phyloP scores from a whole-genome alignment of 92 coral and sea anemone species.

The Porites divaricata region DNA sequence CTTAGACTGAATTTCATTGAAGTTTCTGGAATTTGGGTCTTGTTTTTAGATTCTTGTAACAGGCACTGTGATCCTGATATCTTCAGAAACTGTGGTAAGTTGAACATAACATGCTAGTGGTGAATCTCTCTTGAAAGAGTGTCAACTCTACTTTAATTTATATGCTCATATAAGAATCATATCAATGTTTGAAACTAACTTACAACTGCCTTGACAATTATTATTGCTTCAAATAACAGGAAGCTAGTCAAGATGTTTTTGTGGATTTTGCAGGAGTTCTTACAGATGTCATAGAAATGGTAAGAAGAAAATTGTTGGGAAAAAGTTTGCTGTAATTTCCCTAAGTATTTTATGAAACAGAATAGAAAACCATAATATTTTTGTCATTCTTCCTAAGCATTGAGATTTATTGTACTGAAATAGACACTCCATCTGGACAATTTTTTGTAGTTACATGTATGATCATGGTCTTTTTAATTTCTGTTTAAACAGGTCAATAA shows the following conservation, averaged over 20 bases:
- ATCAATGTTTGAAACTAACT: neutral
- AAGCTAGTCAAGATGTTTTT: slow-evolving; percentile 74
- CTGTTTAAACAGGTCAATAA: slow-evolving; percentile 71
- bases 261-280: slow-evolving; percentile 82
- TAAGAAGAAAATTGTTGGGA: neutral
- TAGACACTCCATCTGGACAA: too few relatives aligned
- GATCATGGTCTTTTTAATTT: neutral
- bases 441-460: too few relatives aligned
- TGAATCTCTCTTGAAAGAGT: too few relatives aligned
- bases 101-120: neutral
- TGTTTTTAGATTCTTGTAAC: slow-evolving; percentile 85
- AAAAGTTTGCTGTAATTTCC: too few relatives aligned
- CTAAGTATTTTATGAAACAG: too few relatives aligned
- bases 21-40: neutral
- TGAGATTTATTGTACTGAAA: too few relatives aligned
- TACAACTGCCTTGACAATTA: too few relatives aligned
- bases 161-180: too few relatives aligned
- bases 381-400: too few relatives aligned
- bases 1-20: neutral
- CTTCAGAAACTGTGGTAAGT: slow-evolving; percentile 74
- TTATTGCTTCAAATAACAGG: slow-evolving; percentile 36
- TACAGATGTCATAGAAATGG: slow-evolving; percentile 77
- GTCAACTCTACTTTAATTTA: neutral
- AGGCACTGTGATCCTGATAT: slow-evolving; percentile 75
- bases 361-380: too few relatives aligned